Evolutionary conservation across 92 coral and sea anemone species (phyloP), one percentile per base, ranked within the genome.

Genomic region (Plumapathes pennacea): DNA sequence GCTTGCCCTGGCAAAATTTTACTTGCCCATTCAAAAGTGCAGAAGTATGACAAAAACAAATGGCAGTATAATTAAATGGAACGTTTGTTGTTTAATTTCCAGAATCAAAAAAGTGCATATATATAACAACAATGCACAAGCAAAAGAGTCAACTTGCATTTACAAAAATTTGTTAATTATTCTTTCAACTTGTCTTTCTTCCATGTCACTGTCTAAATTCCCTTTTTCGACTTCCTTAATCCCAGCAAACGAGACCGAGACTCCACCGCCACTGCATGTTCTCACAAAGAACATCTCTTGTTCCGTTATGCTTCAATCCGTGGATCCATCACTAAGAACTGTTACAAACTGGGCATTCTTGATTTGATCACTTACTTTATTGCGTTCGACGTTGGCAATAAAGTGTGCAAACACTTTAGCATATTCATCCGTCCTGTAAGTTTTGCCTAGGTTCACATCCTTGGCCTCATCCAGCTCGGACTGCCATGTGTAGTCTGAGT

Each of bases 401-500:
- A 14, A 28, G 19, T 66, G 63, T 0, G 74, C 42, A 30, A 66
- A 53, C 42, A 51, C 54, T 27, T 39, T 38, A 20, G 74, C 74
- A 38, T 28, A 66, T 40, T 66, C 53, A 13, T 49, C 62, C 18
- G 10, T 66, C 14, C 43, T 15, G 46, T 52, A 66, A 11, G 54
- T 41, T 14, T 8, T 40, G 14, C 74, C 52, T 9, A 66, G 14
- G 14, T 46, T 29, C 1, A 69, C 3, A 11, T 66, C 76, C 23
- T 69, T 69, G 2, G 41, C 23, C 17, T 70, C 68, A 70, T 57
- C 60, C 13, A 58, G 3, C 12, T 58, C 50, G 24, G 30, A 70
- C 13, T 30, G 69, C 78, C 78, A 58, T 13, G 17, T 25, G 18
- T 24, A 58, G 69, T 71, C 62, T 6, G 69, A 13, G 39, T 47